Evolutionary conservation across 2,113 vertebrate genomes (phyloP).

Genomic region (Amphiprion percula): DNA sequence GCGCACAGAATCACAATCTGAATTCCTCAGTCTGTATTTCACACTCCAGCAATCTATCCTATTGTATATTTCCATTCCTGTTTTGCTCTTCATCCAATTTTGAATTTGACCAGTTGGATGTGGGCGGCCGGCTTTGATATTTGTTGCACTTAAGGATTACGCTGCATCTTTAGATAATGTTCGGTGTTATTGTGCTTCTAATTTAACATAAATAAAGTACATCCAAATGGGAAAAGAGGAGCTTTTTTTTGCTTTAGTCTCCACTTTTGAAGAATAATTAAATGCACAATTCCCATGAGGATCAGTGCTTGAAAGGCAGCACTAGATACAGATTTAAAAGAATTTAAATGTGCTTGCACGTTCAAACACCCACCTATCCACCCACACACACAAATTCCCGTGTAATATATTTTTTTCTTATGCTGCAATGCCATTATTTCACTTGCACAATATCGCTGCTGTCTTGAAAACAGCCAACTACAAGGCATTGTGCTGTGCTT

Average conservation of each 20-base stretch:
- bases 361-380: conserved; percentile 8
- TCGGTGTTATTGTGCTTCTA: conserved; percentile 31
- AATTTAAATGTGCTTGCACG: conserved; percentile 38
- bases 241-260: conserved; percentile 34
- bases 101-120: conserved; percentile 11
- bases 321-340: conserved; percentile 50
- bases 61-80: conserved; percentile 27
- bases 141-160: conserved; percentile 34
- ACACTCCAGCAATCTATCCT: conserved; percentile 30
- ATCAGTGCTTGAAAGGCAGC: conserved; percentile 31
- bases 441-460: conserved; percentile 6
- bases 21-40: conserved; percentile 37
- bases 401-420: conserved; percentile 11
- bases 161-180: conserved; percentile 29
- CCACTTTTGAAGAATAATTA: conserved; percentile 47
- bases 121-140: conserved; percentile 32
- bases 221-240: conserved; percentile 21
- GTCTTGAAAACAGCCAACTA: conserved; percentile 38
- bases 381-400: neutral
- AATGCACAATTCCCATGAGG: conserved; percentile 45
- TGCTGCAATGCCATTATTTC: conserved; percentile 8
- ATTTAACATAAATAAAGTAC: conserved; percentile 28
- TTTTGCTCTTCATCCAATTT: neutral
- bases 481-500: conserved; percentile 8
- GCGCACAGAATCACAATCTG: conserved; percentile 29